Base-by-base conservation (phyloP, 2,888 invertebrate genomes). In the Limnephilus marmoratus region DNA sequence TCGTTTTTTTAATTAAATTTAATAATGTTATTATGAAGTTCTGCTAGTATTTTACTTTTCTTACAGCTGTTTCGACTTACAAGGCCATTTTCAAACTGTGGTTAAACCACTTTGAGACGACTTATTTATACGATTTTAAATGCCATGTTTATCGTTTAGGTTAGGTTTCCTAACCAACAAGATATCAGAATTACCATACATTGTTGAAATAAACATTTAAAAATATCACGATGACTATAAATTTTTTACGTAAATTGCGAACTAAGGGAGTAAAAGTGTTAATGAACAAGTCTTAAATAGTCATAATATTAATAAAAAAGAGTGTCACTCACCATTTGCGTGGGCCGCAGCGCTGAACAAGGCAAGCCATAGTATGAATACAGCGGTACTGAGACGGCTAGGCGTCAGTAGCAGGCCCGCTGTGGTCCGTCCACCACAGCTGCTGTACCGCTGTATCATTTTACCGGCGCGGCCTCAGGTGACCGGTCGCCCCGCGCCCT, bases 381-480 rank as follows among this genome's bases (percentile, higher is more conserved):
- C 93, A 93, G 93, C 93, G 93, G 93, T 93, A 93, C 93, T 90
- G 92, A 93, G 87, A 93, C 93, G 92, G 90, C 90, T 88, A 49
- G 90, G 91, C 91, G 93, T 90, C 92, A 90, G 81, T 85, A 45
- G 83, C 41, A 85, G 90, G 90, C 90, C 92, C 92, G 92, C 92
- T 92, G 92, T 92, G 92, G 92, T 93, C 93, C 93, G 90, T 92
- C 93, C 92, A 91, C 93, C 93, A 91, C 93, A 93, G 93, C 93
- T 91, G 92, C 91, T 93, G 92, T 93, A 93, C 93, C 93, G 93
- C 93, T 93, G 93, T 93, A 93, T 92, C 93, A 93, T 93, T 93
- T 93, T 93, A 92, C 92, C 92, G 93, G 93, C 91, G 86, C 91
- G 93, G 92, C 92, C 93, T 92, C 92, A 92, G 91, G 90, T 90